Base-by-base conservation (phyloP, 2,797 vertebrate genomes). In the Rhadinocentrus ornatus region DNA sequence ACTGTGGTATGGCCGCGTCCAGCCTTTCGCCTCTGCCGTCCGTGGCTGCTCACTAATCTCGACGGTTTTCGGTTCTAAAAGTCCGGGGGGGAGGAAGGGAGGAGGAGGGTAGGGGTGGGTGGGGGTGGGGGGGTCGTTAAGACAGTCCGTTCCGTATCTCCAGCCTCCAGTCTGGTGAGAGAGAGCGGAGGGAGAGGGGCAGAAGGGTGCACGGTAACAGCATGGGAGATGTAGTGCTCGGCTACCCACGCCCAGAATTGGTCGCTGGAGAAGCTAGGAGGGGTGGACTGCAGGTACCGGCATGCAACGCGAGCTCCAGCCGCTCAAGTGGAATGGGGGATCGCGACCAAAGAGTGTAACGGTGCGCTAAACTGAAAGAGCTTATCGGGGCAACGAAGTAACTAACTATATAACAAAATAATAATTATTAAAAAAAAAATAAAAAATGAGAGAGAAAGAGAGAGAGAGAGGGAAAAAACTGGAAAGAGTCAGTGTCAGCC, bases 131-230 rank as follows among this genome's bases (percentile, higher is more conserved):
- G 86, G 88, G 89, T 91, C 91, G 93, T 81, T 87, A 94, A 94
- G 94, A 93, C 92, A 86, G 93, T 94, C 94, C 93, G 94, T 94
- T 94, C 90, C 91, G 93, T 94, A 94, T 95, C 94, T 93, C 90
- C 78, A 91, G 91, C 94, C 93, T 93, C 90, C 76, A 90, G 91
- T 95, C 89, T 93, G 92, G 89, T 91, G 93, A 87, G 92, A 93
- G 92, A 89, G 93, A 75, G 86, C 72, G 61, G 55, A 52, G 86
- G 81, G 90, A 90, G 91, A 75, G 92, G 88, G 88, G 89, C 84
- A 91, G 89, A 81, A 79, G 89, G 88, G 92, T 88, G 92, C 80
- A 66, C 75, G 77, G 73, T 29, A 69, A 85, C 66, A 75, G 84
- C 88, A 72, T 93, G 92, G 92, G 92, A 93, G 86, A 89, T 92